A percentile compares a stretch with the other conserved stretches of the same genome.
Evolutionary conservation across 2,888 invertebrate genomes (phyloP).

Genomic region (Zhuqinia jingwanae): DNA sequence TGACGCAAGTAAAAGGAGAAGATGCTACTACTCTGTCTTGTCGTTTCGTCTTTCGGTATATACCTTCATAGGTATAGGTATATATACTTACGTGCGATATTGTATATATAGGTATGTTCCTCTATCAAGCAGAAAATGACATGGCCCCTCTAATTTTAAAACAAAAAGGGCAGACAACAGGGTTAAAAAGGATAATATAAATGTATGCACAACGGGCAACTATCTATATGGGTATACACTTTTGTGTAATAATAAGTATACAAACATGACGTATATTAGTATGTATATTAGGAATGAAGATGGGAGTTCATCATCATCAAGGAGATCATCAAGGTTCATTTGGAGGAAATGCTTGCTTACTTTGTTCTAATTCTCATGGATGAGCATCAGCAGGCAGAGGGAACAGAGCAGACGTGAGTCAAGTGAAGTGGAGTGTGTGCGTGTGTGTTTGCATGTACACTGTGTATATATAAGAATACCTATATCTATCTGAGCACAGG

Average conservation of each 20-base stretch:
- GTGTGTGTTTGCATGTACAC: not conserved
- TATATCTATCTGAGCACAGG: slow-evolving; percentile 6
- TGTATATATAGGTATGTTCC: too few species aligned
- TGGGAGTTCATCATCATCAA: slow-evolving; percentile 61
- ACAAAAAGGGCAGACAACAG: slow-evolving; percentile 22
- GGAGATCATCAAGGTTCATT: slow-evolving; percentile 71
- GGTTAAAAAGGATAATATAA: slow-evolving; percentile 34
- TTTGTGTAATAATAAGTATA: too few species aligned
- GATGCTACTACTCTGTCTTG: slow-evolving; percentile 39
- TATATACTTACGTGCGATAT: too few species aligned
- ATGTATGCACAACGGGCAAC: too few species aligned
- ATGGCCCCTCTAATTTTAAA: slow-evolving; percentile 50
- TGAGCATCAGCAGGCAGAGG: slow-evolving; percentile 31
- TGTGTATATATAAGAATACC: too few species aligned
- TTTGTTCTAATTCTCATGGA: slow-evolving; percentile 61
- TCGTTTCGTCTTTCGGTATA: slow-evolving; percentile 28
- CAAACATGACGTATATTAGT: not conserved
- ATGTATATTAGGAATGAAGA: not conserved
- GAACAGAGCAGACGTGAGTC: slow-evolving; percentile 8
- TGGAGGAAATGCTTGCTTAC: slow-evolving; percentile 61
- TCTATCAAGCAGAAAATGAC: too few species aligned
- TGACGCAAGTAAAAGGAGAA: slow-evolving; percentile 56
- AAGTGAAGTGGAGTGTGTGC: slow-evolving; percentile 53
- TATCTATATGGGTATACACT: too few species aligned
- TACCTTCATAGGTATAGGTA: too few species aligned